Evolutionary conservation across 2,797 vertebrate genomes (phyloP).

Genomic region (Sciurus vulgaris): DNA sequence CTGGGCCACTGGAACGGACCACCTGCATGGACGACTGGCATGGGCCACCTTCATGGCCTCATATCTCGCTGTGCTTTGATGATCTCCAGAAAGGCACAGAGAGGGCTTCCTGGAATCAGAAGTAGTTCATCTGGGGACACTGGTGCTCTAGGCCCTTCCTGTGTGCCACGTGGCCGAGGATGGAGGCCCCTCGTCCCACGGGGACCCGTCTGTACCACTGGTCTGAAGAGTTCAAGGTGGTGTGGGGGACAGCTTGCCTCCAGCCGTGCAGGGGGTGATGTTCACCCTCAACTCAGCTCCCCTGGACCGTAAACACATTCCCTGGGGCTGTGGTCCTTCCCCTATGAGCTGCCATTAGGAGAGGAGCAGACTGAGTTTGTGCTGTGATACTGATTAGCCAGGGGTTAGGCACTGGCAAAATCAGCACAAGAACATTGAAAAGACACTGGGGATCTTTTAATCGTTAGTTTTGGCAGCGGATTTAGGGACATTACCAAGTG

Average conservation of each 20-base stretch:
- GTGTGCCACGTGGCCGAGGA: background rate
- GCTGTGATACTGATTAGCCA: background rate
- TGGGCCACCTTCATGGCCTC: background rate
- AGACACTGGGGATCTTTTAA: background rate
- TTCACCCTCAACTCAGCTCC: background rate
- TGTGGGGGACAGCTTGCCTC: background rate
- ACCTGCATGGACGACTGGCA: background rate
- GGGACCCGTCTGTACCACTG: background rate
- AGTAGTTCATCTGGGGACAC: background rate
- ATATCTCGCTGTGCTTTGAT: background rate
- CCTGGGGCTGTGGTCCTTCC: no score
- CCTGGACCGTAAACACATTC: background rate
- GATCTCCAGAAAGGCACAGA: background rate
- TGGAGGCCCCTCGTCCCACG: fast-evolving
- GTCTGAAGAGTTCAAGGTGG: background rate
- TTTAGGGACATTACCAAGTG: background rate
- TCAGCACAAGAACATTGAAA: background rate
- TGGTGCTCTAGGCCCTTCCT: no score
- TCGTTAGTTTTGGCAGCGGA: background rate
- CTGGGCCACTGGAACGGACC: background rate
- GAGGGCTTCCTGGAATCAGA: background rate
- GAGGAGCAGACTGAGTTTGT: background rate
- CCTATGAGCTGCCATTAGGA: background rate
- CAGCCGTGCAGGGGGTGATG: background rate
- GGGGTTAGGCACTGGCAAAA: background rate